Evolutionary conservation across 37 sponge, comb jelly and placozoan species (phyloP), one percentile per base, ranked within the genome.

Genomic region (Cliona cf. orientalis): DNA sequence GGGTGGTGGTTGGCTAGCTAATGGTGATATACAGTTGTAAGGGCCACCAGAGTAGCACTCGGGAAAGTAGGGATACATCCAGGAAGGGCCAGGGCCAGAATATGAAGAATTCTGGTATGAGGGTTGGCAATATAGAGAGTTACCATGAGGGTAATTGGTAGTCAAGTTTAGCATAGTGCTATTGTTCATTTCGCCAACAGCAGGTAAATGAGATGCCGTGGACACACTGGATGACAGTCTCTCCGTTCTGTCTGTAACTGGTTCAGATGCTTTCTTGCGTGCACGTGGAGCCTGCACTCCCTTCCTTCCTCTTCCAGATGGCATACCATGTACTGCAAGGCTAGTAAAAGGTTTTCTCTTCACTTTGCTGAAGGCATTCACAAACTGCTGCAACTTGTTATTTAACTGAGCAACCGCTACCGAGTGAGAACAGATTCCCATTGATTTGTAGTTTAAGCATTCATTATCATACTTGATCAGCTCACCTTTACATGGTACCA

Each of bases 361-460:
- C 31, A 19, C 32, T 29, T 65, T 65, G 19, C 32, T 9, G 35
- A 65, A 65, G 19, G 32, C 26, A 34, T 26, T 29, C 28, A 65
- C 66, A 65, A 65, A 65, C 36, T 49, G 66, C 36, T 65, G 34
- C 66, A 65, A 65, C 19, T 1, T 34, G 19, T 65, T 19, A 2
- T 4, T 65, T 65, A 3, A 25, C 53, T 46, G 17, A 12, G 81
- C 81, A 36, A 56, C 66, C 26, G 42, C 81, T 7, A 80, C 71
- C 31, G 33, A 36, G 61, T 80, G 81, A 35, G 70, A 69, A 53
- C 81, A 80, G 9, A 80, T 63, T 39, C 39, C 41, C 42, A 67
- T 36, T 6, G 81, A 49, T 40, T 80, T 62, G 12, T 23, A 80
- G 42, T 69, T 62, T 7, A 28, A 3, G 42, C 81, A 80, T 5